Conservation (phyloP, 2,888 invertebrate genomes). For the Lymantria dispar region DNA sequence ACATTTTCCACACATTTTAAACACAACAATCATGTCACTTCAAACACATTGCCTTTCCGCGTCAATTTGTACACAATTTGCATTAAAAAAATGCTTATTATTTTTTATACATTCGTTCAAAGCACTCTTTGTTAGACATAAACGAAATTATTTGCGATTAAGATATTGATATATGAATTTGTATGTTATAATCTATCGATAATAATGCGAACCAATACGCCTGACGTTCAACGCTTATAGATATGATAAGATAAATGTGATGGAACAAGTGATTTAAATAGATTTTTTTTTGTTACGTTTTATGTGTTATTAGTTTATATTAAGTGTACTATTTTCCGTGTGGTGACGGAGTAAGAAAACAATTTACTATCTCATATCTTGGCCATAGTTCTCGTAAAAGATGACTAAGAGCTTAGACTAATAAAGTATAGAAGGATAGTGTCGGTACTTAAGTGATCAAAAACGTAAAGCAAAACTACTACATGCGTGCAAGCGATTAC, state of each 20-base stretch:
- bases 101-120: background rate
- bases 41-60: background rate
- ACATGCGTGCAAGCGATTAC: no score
- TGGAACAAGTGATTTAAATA: slow-evolving; percentile 6
- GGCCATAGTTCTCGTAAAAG: no score
- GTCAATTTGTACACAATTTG: background rate
- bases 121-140: slow-evolving; percentile 6
- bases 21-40: background rate
- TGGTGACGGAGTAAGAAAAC: no score
- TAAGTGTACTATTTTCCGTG: no score
- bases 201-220: slow-evolving; percentile 21
- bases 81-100: background rate
- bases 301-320: background rate
- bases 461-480: no score
- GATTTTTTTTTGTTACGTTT: background rate
- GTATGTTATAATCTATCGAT: slow-evolving; percentile 42
- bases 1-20: slow-evolving; percentile 7
- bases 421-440: no score
- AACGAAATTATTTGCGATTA: slow-evolving; percentile 42
- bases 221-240: slow-evolving; percentile 33
- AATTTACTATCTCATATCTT: no score
- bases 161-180: slow-evolving; percentile 49
- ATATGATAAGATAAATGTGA: slow-evolving; percentile 32
- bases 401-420: no score
- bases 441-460: no score